Evolutionary conservation across 2,113 vertebrate genomes (phyloP).

Genomic region (Oryzias melastigma): DNA sequence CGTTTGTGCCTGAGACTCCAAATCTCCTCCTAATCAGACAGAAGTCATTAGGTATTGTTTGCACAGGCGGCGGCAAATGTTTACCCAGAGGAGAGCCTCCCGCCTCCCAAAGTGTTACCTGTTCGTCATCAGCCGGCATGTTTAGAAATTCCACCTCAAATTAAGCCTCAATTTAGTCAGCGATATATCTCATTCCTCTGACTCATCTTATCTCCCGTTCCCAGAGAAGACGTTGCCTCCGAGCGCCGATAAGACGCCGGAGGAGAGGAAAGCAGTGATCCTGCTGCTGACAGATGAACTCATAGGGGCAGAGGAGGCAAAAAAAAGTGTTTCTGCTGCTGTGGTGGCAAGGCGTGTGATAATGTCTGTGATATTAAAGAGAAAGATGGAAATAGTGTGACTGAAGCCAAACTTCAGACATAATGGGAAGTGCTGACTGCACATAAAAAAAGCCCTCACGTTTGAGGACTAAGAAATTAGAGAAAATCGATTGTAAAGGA

Average conservation of each 20-base stretch:
- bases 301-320: not conserved
- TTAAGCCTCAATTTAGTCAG: slow-evolving; percentile 59
- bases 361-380: slow-evolving; percentile 32
- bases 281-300: slow-evolving; percentile 53
- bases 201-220: slow-evolving; percentile 52
- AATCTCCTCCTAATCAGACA: slow-evolving; percentile 64
- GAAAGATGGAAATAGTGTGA: slow-evolving; percentile 33
- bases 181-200: slow-evolving; percentile 54
- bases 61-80: slow-evolving; percentile 64
- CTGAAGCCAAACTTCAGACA: slow-evolving; percentile 24
- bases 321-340: slow-evolving; percentile 21
- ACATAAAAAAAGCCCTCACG: not conserved
- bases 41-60: slow-evolving; percentile 70
- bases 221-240: slow-evolving; percentile 61
- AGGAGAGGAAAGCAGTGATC: slow-evolving; percentile 30
- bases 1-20: slow-evolving; percentile 44
- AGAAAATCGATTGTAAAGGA: not conserved
- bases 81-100: slow-evolving; percentile 62
- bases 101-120: slow-evolving; percentile 61
- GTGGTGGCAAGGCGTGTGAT: slow-evolving; percentile 36
- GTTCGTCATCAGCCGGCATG: slow-evolving; percentile 13
- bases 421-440: slow-evolving; percentile 1
- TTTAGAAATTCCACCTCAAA: slow-evolving; percentile 65
- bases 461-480: not conserved
- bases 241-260: slow-evolving; percentile 50